phyloP scores from a whole-genome alignment of 2,888 invertebrate genomes.

The Anthrax anthrax region DNA sequence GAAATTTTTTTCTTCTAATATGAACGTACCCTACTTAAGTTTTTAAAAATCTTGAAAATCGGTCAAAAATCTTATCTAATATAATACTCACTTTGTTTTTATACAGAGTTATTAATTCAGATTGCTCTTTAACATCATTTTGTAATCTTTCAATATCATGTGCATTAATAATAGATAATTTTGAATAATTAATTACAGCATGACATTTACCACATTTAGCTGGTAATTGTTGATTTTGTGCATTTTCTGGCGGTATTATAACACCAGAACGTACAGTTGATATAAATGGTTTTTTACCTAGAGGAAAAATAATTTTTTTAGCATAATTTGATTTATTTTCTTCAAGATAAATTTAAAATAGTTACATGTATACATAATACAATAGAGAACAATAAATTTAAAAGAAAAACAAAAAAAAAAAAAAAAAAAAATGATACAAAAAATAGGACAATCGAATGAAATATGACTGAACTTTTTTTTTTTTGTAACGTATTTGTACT shows the following conservation, averaged over 20 bases:
- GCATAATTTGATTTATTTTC: background rate
- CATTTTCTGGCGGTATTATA: conserved; percentile 10
- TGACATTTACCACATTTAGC: conserved; percentile 29
- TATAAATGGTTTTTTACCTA: conserved; percentile 30
- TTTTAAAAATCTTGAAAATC: too few species aligned
- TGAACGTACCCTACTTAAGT: too few species aligned
- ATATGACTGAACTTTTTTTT: too few species aligned
- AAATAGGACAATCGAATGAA: too few species aligned
- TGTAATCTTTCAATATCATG: conserved; percentile 31
- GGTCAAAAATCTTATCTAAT: too few species aligned
- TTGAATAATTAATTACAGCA: conserved; percentile 18
- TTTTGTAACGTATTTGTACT: too few species aligned
- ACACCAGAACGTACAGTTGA: conserved; percentile 29
- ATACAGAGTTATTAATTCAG: conserved; percentile 33
- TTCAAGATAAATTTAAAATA: conserved; percentile 10
- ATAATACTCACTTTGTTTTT: conserved; percentile 29
- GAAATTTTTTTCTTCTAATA: too few species aligned
- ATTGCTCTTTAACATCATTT: conserved; percentile 32
- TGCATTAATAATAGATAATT: conserved; percentile 23
- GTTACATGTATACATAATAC: conserved; percentile 4
- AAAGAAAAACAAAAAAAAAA: too few species aligned
- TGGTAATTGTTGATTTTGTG: conserved; percentile 1
- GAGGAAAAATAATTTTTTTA: conserved; percentile 13
- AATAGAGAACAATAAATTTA: too few species aligned
- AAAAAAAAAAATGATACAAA: too few species aligned